Conservation (phyloP, 1,140 invertebrate genomes). For the Brachionus manjavacas region DNA sequence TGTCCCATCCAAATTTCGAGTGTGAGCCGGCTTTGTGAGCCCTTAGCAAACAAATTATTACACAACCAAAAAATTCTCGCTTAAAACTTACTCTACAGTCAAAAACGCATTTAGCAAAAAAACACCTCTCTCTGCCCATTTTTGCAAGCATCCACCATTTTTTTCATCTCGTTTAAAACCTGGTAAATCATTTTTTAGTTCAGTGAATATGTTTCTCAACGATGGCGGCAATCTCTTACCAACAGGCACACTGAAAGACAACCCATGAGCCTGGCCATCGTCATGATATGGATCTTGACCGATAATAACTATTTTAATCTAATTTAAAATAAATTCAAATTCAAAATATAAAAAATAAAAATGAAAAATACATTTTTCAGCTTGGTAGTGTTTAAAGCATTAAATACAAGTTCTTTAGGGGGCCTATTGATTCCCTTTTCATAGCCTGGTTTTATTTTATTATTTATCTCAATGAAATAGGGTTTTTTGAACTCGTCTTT, state of each 20-base stretch:
- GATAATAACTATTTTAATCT: constrained; percentile 41
- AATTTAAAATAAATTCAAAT: background rate
- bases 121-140: constrained; percentile 38
- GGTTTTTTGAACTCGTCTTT: constrained; percentile 21
- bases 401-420: constrained; percentile 37
- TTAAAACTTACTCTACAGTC: constrained; percentile 12
- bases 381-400: constrained; percentile 26
- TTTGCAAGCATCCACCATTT: constrained; percentile 4
- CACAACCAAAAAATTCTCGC: background rate
- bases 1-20: constrained; percentile 25
- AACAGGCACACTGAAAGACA: constrained; percentile 21
- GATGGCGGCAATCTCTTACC: background rate
- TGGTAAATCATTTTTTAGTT: constrained; percentile 20
- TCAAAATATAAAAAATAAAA: background rate
- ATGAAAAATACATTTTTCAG: background rate
- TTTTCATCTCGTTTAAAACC: constrained; percentile 21
- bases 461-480: constrained; percentile 31
- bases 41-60: background rate
- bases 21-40: constrained; percentile 33
- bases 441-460: constrained; percentile 19
- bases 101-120: constrained; percentile 42
- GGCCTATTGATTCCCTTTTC: background rate
- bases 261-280: constrained; percentile 36
- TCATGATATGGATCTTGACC: constrained; percentile 43
- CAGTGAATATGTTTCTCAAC: constrained; percentile 38